Conservation (phyloP, 2,113 vertebrate genomes). For the Coracopsis vasa region DNA sequence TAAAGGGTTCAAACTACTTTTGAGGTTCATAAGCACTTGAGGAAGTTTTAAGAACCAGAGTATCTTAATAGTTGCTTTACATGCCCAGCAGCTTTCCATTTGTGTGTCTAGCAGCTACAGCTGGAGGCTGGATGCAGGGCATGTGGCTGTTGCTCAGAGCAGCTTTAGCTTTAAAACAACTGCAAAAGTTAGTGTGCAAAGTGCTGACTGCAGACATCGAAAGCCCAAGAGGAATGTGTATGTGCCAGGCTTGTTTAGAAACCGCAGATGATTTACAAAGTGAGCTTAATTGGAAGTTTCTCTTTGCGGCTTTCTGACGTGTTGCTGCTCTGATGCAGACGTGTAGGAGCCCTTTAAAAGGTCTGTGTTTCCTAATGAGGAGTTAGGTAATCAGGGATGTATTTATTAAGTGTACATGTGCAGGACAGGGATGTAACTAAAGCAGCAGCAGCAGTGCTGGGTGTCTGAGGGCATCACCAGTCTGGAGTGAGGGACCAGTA, state of each 20-base stretch:
- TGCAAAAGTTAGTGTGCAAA: neutral
- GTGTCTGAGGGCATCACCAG: neutral
- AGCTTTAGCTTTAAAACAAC: neutral
- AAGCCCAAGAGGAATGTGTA: neutral
- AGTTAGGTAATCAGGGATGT: neutral
- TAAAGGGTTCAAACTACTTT: neutral
- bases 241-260: slow-evolving; percentile 22
- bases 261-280: slow-evolving; percentile 36
- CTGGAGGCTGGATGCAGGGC: neutral
- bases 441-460: neutral
- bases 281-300: slow-evolving; percentile 38
- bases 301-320: neutral
- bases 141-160: fast-evolving
- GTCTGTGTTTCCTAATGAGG: slow-evolving; percentile 11
- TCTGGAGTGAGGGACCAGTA: fast-evolving
- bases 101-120: neutral
- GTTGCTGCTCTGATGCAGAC: slow-evolving; percentile 2
- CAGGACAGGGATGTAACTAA: neutral
- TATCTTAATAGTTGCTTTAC: neutral
- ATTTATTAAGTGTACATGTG: neutral
- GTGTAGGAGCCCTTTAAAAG: neutral
- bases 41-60: neutral
- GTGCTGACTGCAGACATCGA: neutral
- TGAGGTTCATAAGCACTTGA: neutral
- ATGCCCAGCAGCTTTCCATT: neutral